A percentile compares a stretch with the other conserved stretches of the same genome.
phyloP scores from a whole-genome alignment of 1,140 invertebrate species.

The Diorhabda elongata region DNA sequence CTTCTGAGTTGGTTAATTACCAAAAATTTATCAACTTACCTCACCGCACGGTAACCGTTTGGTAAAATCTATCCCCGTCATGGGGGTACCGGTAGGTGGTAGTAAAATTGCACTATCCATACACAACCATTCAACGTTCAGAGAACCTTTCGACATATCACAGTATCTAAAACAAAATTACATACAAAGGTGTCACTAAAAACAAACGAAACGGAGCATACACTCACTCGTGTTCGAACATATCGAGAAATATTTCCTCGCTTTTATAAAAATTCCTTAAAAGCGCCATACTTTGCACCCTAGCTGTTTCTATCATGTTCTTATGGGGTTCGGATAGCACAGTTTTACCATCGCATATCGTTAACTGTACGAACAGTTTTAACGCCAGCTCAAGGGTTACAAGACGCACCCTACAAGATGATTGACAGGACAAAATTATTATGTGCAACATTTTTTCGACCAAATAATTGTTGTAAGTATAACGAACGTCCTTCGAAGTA shows the following conservation, averaged over 20 bases:
- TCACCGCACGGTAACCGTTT: slow-evolving; percentile 95
- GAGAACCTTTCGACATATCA: slow-evolving; percentile 79
- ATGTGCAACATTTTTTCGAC: slow-evolving; percentile 78
- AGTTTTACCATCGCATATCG: slow-evolving; percentile 51
- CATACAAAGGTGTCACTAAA: not conserved
- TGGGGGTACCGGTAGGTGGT: slow-evolving; percentile 92
- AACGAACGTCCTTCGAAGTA: slow-evolving; percentile 44
- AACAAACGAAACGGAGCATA: not conserved
- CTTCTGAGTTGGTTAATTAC: not conserved
- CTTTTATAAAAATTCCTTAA: slow-evolving; percentile 94
- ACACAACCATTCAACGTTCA: slow-evolving; percentile 90
- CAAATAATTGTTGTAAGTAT: slow-evolving; percentile 68
- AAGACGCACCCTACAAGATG: slow-evolving; percentile 78
- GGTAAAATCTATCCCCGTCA: slow-evolving; percentile 93
- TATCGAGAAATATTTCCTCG: slow-evolving; percentile 97
- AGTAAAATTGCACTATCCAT: slow-evolving; percentile 96
- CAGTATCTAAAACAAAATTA: slow-evolving; percentile 56
- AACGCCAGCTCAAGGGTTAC: slow-evolving; percentile 88
- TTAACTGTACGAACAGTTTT: slow-evolving; percentile 62
- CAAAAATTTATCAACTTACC: slow-evolving; percentile 49
- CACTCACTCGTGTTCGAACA: slow-evolving; percentile 95
- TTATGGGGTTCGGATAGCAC: slow-evolving; percentile 62
- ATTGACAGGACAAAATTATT: slow-evolving; percentile 76
- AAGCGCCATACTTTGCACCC: slow-evolving; percentile 80
- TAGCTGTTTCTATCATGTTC: slow-evolving; percentile 70